Base-by-base conservation (phyloP, 2,888 invertebrate genomes). In the Diarsia rubi region DNA sequence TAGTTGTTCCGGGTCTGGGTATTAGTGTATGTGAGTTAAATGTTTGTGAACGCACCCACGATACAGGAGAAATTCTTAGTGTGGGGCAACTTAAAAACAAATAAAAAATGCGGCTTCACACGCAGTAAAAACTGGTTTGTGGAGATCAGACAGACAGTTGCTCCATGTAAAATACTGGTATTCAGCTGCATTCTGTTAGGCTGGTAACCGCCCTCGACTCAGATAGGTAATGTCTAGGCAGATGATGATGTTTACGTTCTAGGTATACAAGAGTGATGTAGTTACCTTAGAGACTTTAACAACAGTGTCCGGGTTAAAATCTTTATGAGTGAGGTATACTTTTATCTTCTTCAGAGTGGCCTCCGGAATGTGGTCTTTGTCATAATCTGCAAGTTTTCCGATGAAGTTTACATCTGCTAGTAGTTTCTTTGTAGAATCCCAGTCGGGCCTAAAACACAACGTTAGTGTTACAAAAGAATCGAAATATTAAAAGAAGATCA, bases 281-380 rank as follows among this genome's bases (percentile, higher is more conserved):
- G 5, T 62, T 83, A 95, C 96, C 94, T 93, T 95, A 1, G 96
- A 96, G 0, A 96, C 98, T 91, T 98, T 98, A 45, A 98, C 98
- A 1, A 99, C 98, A 85, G 97, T 97, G 86, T 97, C 98, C 0
- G 99, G 99, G 19, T 97, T 97, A 90, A 99, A 99, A 88, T 99
- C 98, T 71, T 98, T 98, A 93, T 99, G 98, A 0, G 98, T 98
- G 1, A 99, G 97, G 90, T 99, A 99, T 1, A 97, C 97, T 92
- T 98, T 98, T 14, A 99, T 95, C 92, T 98, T 98, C 87, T 98
- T 98, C 24, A 99, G 92, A 3, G 97, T 97, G 2, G 97, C 95
- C 14, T 99, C 98, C 0, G 98, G 97, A 78, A 99, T 98, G 86
- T 98, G 98, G 89, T 99, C 98, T 92, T 99, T 99, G 87, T 99